Base-by-base conservation (phyloP, 1,140 invertebrate genomes). In the Globodera rostochiensis region DNA sequence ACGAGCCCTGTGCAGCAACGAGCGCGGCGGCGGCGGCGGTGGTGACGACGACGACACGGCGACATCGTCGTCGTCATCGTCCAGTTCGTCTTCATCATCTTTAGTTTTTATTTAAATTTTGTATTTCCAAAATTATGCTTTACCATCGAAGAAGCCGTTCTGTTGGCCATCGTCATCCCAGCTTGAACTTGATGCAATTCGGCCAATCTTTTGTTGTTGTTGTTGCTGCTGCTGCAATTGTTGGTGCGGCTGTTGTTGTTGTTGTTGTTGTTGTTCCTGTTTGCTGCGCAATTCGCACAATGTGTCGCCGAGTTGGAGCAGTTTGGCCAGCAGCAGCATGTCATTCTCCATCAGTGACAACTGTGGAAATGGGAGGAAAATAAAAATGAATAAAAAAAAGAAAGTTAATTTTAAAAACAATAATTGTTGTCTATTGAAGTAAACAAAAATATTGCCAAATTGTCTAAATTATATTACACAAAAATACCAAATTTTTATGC, bases 281-380 rank as follows among this genome's bases (percentile, higher is more conserved):
- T 25, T 73, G 80, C n/a, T 66, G 67, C 74, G 74, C 64, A 85
- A 21, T 46, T 87, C 83, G 36, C 82, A 74, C 36, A 86, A 80
- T 13, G 82, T 84, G 13, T 84, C 83, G 11, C 86, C 85, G n/a
- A 86, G 74, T 25, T 50, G 77, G 45, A 86, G 75, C 36, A 86
- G 79, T 73, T 86, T 86, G 60, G 86, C 71, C 76, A 86, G 46
- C 36, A 86, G 71, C 60, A 80, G 66, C 25, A 86, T 81, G 71
- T 86, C 85, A 74, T 87, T 86, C 74, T 86, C 85, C 86, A 86
- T 86, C 70, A 86, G 60, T n/a, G 79, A 73, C 66, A 87, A 84
- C 85, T 86, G 50, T 11, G 2, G 15, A 53, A 53, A 53, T 53
- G 6, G 8, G 25, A 1, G 25, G 25, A 25, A 53, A 7, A 36